Conservation (phyloP, 2,113 vertebrate genomes). For the Burhinus bistriatus region DNA sequence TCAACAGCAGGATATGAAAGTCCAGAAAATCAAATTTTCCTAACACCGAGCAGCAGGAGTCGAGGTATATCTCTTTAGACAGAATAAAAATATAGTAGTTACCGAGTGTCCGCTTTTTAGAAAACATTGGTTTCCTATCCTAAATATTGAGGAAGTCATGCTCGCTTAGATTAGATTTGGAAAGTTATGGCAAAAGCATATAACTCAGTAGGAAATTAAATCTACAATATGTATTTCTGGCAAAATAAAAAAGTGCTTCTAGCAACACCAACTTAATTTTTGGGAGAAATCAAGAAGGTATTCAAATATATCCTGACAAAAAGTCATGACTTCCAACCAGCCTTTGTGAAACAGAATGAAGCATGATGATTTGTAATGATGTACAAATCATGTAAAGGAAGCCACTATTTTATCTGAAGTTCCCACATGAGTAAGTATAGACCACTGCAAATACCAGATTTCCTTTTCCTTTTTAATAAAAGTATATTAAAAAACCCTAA, state of each 20-base stretch:
- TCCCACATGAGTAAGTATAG: slow-evolving; percentile 15
- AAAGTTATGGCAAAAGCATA: neutral
- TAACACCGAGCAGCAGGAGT: neutral
- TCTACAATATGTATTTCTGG: neutral
- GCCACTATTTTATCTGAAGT: slow-evolving; percentile 35
- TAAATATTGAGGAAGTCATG: neutral
- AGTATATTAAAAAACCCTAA: slow-evolving; percentile 43
- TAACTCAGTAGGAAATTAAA: neutral
- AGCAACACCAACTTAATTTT: neutral
- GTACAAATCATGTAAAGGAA: slow-evolving; percentile 37
- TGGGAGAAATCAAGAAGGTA: neutral
- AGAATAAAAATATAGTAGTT: neutral
- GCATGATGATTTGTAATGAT: neutral
- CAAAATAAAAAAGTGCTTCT: neutral
- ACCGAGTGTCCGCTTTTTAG: neutral
- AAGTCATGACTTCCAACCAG: neutral
- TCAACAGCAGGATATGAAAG: neutral
- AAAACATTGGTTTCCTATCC: neutral
- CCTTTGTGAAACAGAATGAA: neutral
- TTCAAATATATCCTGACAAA: neutral
- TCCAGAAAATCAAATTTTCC: neutral
- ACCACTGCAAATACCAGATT: slow-evolving; percentile 16
- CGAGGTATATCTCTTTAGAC: neutral
- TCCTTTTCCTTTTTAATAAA: slow-evolving; percentile 60
- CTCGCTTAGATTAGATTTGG: neutral